These are phyloP conservation scores for Acrossocheilus fasciatus DNA, from an alignment of 2,797 vertebrate genomes.

Conservation along the genomic window DNA sequence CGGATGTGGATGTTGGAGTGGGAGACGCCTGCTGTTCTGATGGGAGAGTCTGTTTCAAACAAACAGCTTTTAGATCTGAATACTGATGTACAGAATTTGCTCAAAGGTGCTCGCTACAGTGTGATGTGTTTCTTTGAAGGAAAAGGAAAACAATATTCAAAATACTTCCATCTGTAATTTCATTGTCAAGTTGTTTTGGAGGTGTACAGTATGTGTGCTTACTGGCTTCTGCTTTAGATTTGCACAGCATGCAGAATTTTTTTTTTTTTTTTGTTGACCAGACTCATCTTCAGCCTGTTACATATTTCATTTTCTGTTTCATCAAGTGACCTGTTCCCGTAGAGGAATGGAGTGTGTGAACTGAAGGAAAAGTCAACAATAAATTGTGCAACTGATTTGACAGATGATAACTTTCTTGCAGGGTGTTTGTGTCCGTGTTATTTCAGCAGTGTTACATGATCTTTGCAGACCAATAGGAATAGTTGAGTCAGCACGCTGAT, in stretches of 20 bases:
- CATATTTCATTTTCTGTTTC: neutral
- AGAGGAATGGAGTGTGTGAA: neutral
- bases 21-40: conserved; percentile 41
- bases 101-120: neutral
- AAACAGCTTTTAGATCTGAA: conserved; percentile 38
- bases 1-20: conserved; percentile 32
- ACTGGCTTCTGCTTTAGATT: neutral
- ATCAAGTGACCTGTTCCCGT: neutral
- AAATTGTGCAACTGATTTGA: conserved; percentile 4
- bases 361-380: neutral
- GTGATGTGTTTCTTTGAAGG: neutral
- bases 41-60: conserved; percentile 42
- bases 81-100: conserved; percentile 38
- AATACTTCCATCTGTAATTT: neutral
- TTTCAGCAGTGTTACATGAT: conserved; percentile 47
- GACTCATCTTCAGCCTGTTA: neutral
- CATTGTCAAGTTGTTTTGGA: neutral
- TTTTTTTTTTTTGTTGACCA: neutral
- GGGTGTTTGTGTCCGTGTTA: conserved; percentile 12
- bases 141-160: neutral
- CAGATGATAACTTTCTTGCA: conserved; percentile 23
- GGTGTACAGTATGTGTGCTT: neutral
- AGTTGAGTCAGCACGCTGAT: conserved; percentile 35
- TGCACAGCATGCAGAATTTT: neutral
- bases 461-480: conserved; percentile 44